Conservation (phyloP, 2,113 vertebrate genomes). For the Peromyscus leucopus region DNA sequence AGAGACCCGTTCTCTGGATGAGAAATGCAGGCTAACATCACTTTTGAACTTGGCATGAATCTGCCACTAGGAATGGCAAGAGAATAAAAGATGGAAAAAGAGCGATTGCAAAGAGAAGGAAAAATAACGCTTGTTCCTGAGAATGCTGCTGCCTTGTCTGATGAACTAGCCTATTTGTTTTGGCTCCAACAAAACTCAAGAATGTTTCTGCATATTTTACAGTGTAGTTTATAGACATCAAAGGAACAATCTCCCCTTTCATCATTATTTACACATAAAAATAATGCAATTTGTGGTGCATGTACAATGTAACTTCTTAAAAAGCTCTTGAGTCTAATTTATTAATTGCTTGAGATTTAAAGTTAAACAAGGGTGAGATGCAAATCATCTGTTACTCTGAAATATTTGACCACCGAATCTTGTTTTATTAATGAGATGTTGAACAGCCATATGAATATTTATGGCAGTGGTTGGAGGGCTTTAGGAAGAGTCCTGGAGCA, state of each 20-base stretch:
- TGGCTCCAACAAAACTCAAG: constrained; percentile 82
- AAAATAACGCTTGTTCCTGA: constrained; percentile 82
- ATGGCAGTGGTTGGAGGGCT: constrained; percentile 84
- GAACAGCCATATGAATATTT: constrained; percentile 83
- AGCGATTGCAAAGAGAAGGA: constrained; percentile 79
- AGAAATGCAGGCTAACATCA: constrained; percentile 22
- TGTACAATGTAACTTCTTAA: constrained; percentile 86
- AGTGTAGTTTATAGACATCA: constrained; percentile 82
- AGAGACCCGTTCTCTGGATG: constrained; percentile 2
- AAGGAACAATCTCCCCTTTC: constrained; percentile 83
- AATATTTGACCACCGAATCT: constrained; percentile 84
- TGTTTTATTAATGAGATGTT: constrained; percentile 87
- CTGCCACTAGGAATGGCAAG: constrained; percentile 67
- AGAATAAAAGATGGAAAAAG: constrained; percentile 80
- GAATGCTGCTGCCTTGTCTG: constrained; percentile 87
- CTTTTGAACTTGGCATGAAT: constrained; percentile 69
- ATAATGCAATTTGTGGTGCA: constrained; percentile 84
- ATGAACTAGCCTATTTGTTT: constrained; percentile 83
- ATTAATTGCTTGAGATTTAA: constrained; percentile 87
- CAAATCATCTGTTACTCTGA: constrained; percentile 83
- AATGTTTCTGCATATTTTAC: constrained; percentile 79
- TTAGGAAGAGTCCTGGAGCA: constrained; percentile 82
- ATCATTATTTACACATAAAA: constrained; percentile 86
- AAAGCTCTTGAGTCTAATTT: constrained; percentile 88
- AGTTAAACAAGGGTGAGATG: constrained; percentile 85